Base-by-base conservation (phyloP, 2,113 vertebrate genomes). In the Brachyistius frenatus region DNA sequence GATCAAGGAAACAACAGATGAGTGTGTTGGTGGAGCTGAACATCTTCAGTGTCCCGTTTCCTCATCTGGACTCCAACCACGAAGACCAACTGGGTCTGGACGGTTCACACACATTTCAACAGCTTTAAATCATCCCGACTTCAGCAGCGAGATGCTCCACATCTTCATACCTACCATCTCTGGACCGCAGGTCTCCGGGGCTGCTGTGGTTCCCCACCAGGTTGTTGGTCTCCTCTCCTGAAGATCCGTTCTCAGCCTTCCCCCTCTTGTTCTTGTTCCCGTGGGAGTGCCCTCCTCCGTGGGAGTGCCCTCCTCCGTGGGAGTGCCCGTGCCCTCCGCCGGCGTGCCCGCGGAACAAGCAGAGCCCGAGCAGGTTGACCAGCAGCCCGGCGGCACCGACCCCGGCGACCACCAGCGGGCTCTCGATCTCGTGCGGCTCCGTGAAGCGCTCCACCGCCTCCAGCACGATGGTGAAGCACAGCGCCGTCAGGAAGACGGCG, bases 391-490 rank as follows among this genome's bases (percentile, higher is more conserved):
- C 96, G 39, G 94, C 95, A 0, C 96, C 97, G 62, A 98, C 96
- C 71, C 93, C 95, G 80, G 96, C 94, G 11, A 97, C 96, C 81
- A 97, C 88, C 23, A 90, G 41, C 7, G 97, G 97, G 67, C 91
- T 94, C 68, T 98, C 95, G 94, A 99, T 99, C 94, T 96, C 97
- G 0, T 96, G 94, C 13, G 97, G 96, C 91, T 98, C 96, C 1
- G 97, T 96, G 94, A 98, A 98, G 72, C 97, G 97, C 94, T 98
- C 96, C 69, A 97, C 78, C 81, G 97, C 98, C 94, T 99, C 97
- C 91, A 98, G 94, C 37, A 99, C 92, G 93, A 99, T 98, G 92
- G 97, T 98, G 95, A 99, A 98, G 94, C 98, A 99, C 54, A 99
- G 96, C 63, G 97, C 97, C 64, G 97, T 99, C 80, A 98, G 97